Conservation (phyloP, 2,888 invertebrate genomes). For the Bembecia ichneumoniformis region DNA sequence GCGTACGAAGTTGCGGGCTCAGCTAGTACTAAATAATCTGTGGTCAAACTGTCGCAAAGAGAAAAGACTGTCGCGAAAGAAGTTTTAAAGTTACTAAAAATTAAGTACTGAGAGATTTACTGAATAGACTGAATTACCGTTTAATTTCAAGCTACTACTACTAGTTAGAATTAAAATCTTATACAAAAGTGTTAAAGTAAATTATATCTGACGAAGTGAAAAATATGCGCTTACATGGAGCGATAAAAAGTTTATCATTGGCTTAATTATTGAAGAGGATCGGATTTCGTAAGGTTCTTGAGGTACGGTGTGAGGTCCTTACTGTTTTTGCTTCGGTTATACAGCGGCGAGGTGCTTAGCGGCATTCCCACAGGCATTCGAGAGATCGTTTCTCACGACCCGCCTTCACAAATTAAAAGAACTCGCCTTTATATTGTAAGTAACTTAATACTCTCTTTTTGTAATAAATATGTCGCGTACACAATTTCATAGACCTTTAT, state of each 20-base stretch:
- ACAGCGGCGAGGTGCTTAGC: slow-evolving; percentile 6
- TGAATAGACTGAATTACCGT: too few species aligned
- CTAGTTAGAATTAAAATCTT: too few species aligned
- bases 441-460: not conserved
- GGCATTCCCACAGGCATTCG: slow-evolving; percentile 24
- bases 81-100: too few species aligned
- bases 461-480: not conserved
- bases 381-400: slow-evolving; percentile 12
- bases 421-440: not conserved
- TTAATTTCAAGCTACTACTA: too few species aligned
- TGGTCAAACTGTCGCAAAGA: too few species aligned
- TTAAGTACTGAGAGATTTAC: too few species aligned
- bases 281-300: slow-evolving; percentile 23
- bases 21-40: too few species aligned
- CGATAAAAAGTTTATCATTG: slow-evolving; percentile 18
- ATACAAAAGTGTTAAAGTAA: not conserved
- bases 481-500: not conserved
- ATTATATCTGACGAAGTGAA: not conserved
- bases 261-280: slow-evolving; percentile 24
- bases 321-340: slow-evolving; percentile 23
- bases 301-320: slow-evolving; percentile 31
- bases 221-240: slow-evolving; percentile 2
- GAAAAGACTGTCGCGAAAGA: too few species aligned
- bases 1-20: too few species aligned
- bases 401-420: slow-evolving; percentile 1